Base-by-base conservation (phyloP, 2,888 invertebrate genomes). In the Cryptocephalus moraei region DNA sequence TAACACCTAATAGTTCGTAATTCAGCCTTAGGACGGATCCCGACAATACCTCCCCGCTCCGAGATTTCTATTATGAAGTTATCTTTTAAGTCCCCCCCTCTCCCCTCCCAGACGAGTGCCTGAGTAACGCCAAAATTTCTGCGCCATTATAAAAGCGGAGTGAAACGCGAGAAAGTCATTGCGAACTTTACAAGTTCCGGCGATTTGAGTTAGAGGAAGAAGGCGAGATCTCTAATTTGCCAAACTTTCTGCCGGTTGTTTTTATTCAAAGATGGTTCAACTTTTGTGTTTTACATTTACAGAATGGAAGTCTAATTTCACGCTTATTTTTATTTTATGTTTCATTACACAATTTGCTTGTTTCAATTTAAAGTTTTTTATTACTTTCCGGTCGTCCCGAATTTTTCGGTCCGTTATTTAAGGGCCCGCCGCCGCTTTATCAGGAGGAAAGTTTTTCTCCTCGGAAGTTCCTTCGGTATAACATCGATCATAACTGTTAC, bases 191-290 rank as follows among this genome's bases (percentile, higher is more conserved):
- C 52, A 53, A 56, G 57, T 62, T 58, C 56, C 60, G 60, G 58
- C 58, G 58, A 61, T 63, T 62, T 60, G 58, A 60, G 60, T 58
- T 60, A 36, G 36, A 11, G 12, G 12, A n/a, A 36, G n/a, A 11
- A 58, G 57, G 56, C 58, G 11, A 11, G 11, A 11, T 36, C 59
- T 58, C 59, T 61, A 63, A 64, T 63, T 64, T 58, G 56, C 50
- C 55, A 53, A 62, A 61, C 57, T 62, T 58, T 56, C 53, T 48
- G 49, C 47, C 55, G 50, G 52, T 55, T 55, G 57, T 58, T 59
- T 53, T 58, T 55, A 55, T 54, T 54, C 50, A 42, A 49, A 36
- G 51, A 52, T 50, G 54, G 50, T 54, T 57, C 49, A 54, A 56
- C 53, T 53, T 57, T 53, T 51, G 47, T 50, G 51, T 52, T 50